Base-by-base conservation (phyloP, 2,113 vertebrate species). In the Tragelaphus strepsiceros region DNA sequence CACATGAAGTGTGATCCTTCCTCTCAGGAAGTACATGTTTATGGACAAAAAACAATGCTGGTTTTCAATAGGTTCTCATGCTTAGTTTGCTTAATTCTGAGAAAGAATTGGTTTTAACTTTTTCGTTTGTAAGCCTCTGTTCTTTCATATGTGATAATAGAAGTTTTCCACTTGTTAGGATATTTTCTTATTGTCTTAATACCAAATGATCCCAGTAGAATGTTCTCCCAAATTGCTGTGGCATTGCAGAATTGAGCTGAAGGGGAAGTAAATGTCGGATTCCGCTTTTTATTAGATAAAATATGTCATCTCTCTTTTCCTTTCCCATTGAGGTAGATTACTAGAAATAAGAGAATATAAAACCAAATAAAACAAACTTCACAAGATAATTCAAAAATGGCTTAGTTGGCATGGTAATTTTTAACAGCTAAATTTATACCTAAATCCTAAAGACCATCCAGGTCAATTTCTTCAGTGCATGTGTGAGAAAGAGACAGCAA, bases 81-180 rank as follows among this genome's bases (percentile, higher is more conserved):
- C 67, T 58, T 67, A n/a, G 6, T 88, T 94, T 92, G 35, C 24
- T 94, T 54, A 82, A 90, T 88, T 96, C 62, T 96, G 28, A 90
- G 39, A 67, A 94, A 86, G n/a, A 58, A 32, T 58, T 77, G 7
- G 32, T 59, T 96, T 91, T 90, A 43, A 17, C 15, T 32, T 95
- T 95, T 61, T 32, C 7, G 17, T 94, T 88, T 67, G 17, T 22
- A 92, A 88, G 39, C 3, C 32, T 90, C 84, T 92, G 5, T 74
- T 59, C 64, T 97, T 96, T 80, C 58, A 30, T 93, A 74, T 90
- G 49, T 9, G 22, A 74, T 46, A 87, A 67, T 0, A 67, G 39
- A 74, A 54, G 28, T 54, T 90, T 62, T 78, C 12, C 1, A 54
- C 64, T 58, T 96, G 32, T 81, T 53, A 22, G 22, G 30, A 93